These are phyloP conservation scores for Drosophila bunnanda DNA, from an alignment of 2,888 invertebrate genomes.

Conservation along the genomic window DNA sequence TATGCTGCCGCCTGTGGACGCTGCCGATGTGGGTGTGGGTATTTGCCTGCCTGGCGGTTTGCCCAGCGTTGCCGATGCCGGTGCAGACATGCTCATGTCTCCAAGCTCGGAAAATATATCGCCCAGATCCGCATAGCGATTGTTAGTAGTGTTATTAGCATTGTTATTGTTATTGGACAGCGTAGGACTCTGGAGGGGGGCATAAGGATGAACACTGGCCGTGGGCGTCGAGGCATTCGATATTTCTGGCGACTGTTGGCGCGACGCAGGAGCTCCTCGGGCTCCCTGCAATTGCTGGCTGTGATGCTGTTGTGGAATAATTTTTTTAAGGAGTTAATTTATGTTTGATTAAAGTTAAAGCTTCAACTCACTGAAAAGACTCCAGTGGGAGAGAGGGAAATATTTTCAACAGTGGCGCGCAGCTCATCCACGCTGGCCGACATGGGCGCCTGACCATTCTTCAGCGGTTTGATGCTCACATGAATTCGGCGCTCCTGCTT, in stretches of 20 bases:
- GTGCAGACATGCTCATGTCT: constrained; percentile 89
- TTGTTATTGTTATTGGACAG: constrained; percentile 89
- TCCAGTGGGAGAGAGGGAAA: constrained; percentile 92
- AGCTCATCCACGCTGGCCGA: constrained; percentile 98
- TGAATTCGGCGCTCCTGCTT: constrained; percentile 95
- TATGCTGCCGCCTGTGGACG: constrained; percentile 86
- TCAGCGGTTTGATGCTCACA: constrained; percentile 97
- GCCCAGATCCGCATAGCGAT: constrained; percentile 88
- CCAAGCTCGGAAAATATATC: constrained; percentile 94
- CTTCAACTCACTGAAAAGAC: constrained; percentile 86
- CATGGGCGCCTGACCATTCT: constrained; percentile 94
- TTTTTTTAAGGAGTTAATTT: not conserved
- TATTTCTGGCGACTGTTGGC: constrained; percentile 90
- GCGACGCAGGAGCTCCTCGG: constrained; percentile 70
- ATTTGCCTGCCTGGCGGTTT: constrained; percentile 87
- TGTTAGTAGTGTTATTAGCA: constrained; percentile 74
- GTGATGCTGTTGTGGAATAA: constrained; percentile 82
- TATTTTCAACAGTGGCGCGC: constrained; percentile 95
- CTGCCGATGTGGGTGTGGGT: constrained; percentile 90
- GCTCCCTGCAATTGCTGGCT: constrained; percentile 83
- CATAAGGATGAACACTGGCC: constrained; percentile 90
- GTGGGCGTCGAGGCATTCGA: constrained; percentile 88
- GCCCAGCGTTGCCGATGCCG: constrained; percentile 85
- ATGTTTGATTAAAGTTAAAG: not conserved
- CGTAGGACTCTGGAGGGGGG: constrained; percentile 91